Percentiles rank a stretch among this genome's conserved stretches.
phyloP scores from a whole-genome alignment of 1,140 invertebrate species.

The Holcopasites calliopsidis region DNA sequence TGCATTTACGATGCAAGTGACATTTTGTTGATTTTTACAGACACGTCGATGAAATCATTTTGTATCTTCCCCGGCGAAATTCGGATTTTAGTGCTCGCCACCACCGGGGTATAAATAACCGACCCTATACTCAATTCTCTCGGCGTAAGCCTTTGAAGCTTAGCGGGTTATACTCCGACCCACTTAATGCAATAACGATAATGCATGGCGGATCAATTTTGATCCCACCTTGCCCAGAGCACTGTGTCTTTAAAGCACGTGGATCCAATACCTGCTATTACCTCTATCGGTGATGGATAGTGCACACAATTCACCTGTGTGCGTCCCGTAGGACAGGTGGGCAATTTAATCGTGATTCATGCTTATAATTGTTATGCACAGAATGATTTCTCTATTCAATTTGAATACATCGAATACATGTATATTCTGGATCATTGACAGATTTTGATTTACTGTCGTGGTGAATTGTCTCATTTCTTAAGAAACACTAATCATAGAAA shows the following conservation, averaged over 20 bases:
- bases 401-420: background rate
- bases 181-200: slow-evolving; percentile 45
- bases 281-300: slow-evolving; percentile 11
- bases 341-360: slow-evolving; percentile 26
- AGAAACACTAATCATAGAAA: too few relatives aligned
- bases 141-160: slow-evolving; percentile 41
- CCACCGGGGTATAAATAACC: slow-evolving; percentile 20
- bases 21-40: background rate
- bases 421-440: too few relatives aligned
- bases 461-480: too few relatives aligned
- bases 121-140: slow-evolving; percentile 35
- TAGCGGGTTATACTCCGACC: slow-evolving; percentile 35
- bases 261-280: slow-evolving; percentile 30
- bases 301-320: background rate
- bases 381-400: background rate
- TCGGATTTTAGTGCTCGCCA: slow-evolving; percentile 8
- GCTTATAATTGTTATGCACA: background rate
- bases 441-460: too few relatives aligned
- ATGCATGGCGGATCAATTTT: slow-evolving; percentile 43
- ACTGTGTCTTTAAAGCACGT: slow-evolving; percentile 36
- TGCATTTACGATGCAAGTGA: background rate
- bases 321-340: too few relatives aligned
- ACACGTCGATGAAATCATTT: background rate
- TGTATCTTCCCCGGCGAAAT: slow-evolving; percentile 7
- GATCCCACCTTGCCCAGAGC: slow-evolving; percentile 41